Base-by-base conservation (phyloP, 1,140 invertebrate species). In the Chironomus tepperi region DNA sequence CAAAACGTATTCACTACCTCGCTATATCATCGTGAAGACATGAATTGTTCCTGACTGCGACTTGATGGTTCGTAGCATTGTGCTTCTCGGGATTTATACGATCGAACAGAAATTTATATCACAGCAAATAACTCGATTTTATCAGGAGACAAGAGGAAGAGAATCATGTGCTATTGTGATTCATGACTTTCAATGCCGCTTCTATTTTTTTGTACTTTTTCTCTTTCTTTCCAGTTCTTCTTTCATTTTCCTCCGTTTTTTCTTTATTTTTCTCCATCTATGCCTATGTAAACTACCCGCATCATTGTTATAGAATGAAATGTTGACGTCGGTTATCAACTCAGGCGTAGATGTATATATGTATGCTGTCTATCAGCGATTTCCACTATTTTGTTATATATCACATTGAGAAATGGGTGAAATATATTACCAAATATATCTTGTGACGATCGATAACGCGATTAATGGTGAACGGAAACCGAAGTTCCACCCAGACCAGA, bases 101-200 rank as follows among this genome's bases (percentile, higher is more conserved):
- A 47, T 0, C 12, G n/a, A 57, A 57, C 5, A 57, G n/a, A 57
- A n/a, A 57, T 57, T 57, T 57, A 57, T 57, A 57, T 57, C 47
- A 57, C 12, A 57, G 47, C 47, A 57, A 57, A 57, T 57, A 57
- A 57, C 47, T 57, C 47, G 47, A 57, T 57, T 57, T 57, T 57
- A 57, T 57, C 47, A 57, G 47, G 12, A 57, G 47, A 57, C 47
- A 57, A n/a, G 47, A 57, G n/a, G 12, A 15, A 57, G 12, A 57
- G 47, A 57, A n/a, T 57, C 47, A 57, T 57, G 47, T 57, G 47
- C 47, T 57, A 57, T 57, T 57, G 47, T 57, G 47, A 57, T 57
- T 57, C 47, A 57, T 57, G 47, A 57, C 47, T 57, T 57, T 57
- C 47, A n/a, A 57, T 57, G 47, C 47, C 47, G 5, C n/a, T 57